Conservation (phyloP, 1,140 invertebrate genomes). For the Trichomalopsis sarcophagae region DNA sequence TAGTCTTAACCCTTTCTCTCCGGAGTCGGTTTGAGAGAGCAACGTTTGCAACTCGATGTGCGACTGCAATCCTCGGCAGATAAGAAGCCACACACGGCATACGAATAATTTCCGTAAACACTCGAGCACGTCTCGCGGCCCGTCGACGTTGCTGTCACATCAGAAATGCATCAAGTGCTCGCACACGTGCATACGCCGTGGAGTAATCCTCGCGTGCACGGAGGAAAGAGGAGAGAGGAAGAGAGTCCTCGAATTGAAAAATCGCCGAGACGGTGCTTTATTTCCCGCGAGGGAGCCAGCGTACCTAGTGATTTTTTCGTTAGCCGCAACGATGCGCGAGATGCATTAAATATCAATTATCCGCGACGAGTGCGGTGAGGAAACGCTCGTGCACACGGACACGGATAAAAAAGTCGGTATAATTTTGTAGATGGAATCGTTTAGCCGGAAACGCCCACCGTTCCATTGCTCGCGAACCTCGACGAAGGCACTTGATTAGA, state of each 20-base stretch:
- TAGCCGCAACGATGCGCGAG: not conserved
- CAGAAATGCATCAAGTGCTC: conserved; percentile 49
- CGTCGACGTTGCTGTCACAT: conserved; percentile 43
- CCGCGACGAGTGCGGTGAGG: not conserved
- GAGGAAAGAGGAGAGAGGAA: not conserved
- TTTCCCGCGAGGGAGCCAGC: conserved; percentile 34
- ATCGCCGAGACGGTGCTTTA: conserved; percentile 27
- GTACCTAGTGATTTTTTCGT: conserved; percentile 18
- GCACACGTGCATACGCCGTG: not conserved
- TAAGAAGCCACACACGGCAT: not conserved
- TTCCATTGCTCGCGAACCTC: not conserved
- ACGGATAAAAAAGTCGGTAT: not conserved
- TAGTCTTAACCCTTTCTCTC: not conserved
- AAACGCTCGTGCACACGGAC: not conserved
- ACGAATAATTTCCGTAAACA: conserved; percentile 33
- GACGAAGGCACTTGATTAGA: not conserved
- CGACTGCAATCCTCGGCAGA: conserved; percentile 1
- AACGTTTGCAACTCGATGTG: conserved; percentile 26
- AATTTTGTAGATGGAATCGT: not conserved
- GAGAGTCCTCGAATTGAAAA: conserved; percentile 41
- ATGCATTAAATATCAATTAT: conserved; percentile 41
- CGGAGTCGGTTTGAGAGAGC: not conserved
- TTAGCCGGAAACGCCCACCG: not conserved
- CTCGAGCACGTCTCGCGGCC: not conserved
- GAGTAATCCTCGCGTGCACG: not conserved